Base-by-base conservation (phyloP, 2,888 invertebrate species). In the Acronicta leporina region DNA sequence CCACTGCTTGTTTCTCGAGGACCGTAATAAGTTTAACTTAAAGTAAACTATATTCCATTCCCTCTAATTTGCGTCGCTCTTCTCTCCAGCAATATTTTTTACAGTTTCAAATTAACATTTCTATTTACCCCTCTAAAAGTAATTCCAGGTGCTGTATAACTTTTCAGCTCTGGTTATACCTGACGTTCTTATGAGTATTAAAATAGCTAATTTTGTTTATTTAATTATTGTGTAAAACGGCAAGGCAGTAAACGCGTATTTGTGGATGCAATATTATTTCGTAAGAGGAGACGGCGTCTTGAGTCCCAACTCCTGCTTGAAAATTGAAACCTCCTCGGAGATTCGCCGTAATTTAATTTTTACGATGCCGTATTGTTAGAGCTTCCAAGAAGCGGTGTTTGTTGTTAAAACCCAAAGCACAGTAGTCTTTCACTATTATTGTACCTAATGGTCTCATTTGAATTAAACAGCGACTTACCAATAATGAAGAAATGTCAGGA, bases 11-110 rank as follows among this genome's bases (percentile, higher is more conserved):
- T 92, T 91, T 86, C 92, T 89, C 86, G 88, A 93, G 92, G 87
- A 92, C 93, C 92, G 92, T 94, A 94, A 94, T 94, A 94, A 94
- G 90, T 94, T 93, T 92, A 93, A 94, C 92, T 94, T 93, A 86
- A 93, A 93, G 91, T 94, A 94, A 94, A 94, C 94, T 94, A 94
- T 94, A 93, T 94, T 92, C 93, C 90, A 89, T 92, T 92, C 86
- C 91, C 90, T 92, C 89, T 93, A 94, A 94, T 94, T 93, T 92
- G 88, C 88, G 88, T 87, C 85, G 82, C 79, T 81, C 82, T 85
- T 78, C 84, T 76, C 77, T 77, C 79, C 80, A 80, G 80, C 80
- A 80, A 82, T 85, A 88, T 83, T 89, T 91, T 92, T 89, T 87
- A 80, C 80, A 80, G 84, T 85, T 77, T 84, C 83, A 82, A 88